Evolutionary conservation across 2,888 invertebrate species (phyloP).

Genomic region (Catocala fraxini): DNA sequence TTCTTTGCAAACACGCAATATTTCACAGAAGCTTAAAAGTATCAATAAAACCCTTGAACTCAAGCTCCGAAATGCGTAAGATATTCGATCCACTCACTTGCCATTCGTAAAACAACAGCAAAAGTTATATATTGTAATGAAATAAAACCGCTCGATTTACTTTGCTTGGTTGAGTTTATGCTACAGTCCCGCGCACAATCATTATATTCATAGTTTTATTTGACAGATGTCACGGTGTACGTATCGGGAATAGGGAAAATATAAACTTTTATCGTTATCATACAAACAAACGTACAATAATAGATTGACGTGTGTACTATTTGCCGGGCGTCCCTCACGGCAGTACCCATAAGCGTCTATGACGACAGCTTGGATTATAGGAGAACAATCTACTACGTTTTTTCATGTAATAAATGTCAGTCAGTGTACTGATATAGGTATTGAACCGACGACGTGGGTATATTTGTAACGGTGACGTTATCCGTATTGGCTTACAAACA

Average conservation of each 20-base stretch:
- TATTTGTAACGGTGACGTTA: too few relatives aligned
- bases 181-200: not conserved
- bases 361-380: conserved; percentile 7
- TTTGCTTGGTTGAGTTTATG: conserved; percentile 1
- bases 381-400: conserved; percentile 15
- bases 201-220: conserved; percentile 36
- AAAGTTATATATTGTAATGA: conserved; percentile 24
- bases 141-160: conserved; percentile 13
- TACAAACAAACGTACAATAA: conserved; percentile 49
- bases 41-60: not conserved
- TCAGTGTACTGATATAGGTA: conserved; percentile 10
- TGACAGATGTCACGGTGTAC: conserved; percentile 32
- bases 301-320: conserved; percentile 62
- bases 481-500: conserved; percentile 19
- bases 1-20: not conserved
- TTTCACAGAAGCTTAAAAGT: not conserved
- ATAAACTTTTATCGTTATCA: conserved; percentile 32
- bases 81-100: conserved; percentile 8
- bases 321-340: conserved; percentile 48
- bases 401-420: conserved; percentile 27
- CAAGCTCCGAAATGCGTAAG: not conserved
- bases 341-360: conserved; percentile 47
- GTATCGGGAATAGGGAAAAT: conserved; percentile 20
- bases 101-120: conserved; percentile 24
- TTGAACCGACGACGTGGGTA: too few relatives aligned